Evolutionary conservation across 2,888 invertebrate species (phyloP), one percentile per base, ranked within the genome.

Genomic region (Habrosyne pyritoides): DNA sequence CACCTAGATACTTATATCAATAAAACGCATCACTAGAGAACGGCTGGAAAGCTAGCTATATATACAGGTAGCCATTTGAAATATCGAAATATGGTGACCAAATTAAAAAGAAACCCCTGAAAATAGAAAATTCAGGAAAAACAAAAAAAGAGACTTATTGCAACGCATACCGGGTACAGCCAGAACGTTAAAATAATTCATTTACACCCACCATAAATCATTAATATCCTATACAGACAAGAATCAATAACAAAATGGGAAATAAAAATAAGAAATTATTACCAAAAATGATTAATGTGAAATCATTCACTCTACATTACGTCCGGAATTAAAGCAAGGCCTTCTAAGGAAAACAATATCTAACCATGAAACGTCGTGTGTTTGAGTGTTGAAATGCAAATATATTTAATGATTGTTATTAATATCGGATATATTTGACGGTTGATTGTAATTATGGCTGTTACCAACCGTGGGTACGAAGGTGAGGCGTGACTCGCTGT

Each of bases 351-450:
- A 28, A 28, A 30, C 30, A 18, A 50, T 10, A 50, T 30, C 10
- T 50, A 26, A 24, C 46, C 24, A 52, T 52, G 52, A 46, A 46
- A 52, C 52, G 36, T 42, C 14, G 36, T 46, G 52, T 14, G 10
- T 49, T 1, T 52, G 24, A 42, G 46, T 52, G 24, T 22, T 22
- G 14, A 26, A 21, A 36, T n/a, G 22, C 14, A 52, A 52, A 42
- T 24, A 53, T 46, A 18, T 51, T 51, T 51, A 51, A 51, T 42
- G 6, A 50, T 28, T 28, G 28, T 50, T 21, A 28, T 50, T 50
- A 50, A 50, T 50, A 42, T 42, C 8, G 42, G 18, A 0, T 18
- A 18, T 42, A 8, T 42, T 42, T 42, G 42, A 42, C 42, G 18
- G 14, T 42, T 42, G 42, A 18, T 42, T 42, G 36, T 14, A 36